Base-by-base conservation (phyloP, 2,888 invertebrate species). In the Athalia rosae region DNA sequence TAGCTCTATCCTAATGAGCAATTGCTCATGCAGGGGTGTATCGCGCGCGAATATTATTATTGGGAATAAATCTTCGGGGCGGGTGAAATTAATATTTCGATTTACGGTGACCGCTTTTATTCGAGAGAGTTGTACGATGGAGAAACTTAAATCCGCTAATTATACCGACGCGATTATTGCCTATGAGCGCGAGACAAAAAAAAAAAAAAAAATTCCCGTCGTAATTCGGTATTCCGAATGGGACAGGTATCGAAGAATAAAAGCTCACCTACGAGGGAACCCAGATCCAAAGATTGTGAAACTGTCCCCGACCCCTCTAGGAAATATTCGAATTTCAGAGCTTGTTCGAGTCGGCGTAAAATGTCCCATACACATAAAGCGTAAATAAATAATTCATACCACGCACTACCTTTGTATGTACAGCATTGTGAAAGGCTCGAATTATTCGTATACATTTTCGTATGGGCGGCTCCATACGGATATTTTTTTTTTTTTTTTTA, bases 341-440 rank as follows among this genome's bases (percentile, higher is more conserved):
- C 43, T 41, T 69, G 79, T 80, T 76, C 78, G 71, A 77, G 74
- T 76, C 69, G 59, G 77, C 77, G 76, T 77, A 76, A 66, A 28
- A 28, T 28, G 28, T 28, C 28, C 28, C 28, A 2, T 28, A 28
- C 11, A 28, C 11, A 45, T 13, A 45, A 13, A 11, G 28, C 58
- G 63, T 69, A 79, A 81, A 86, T 86, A 85, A 86, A 87, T 87
- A 85, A 87, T 87, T 87, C 86, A 87, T 87, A 82, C 78, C 78
- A 74, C 28, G 50, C 62, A 28, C 53, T 71, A 58, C 56, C 71
- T 71, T 56, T 58, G 71, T 58, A 71, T 63, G 43, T 58, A n/a
- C 43, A 6, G 28, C 41, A 4, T 58, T 13, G 9, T 58, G 45
- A 28, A 28, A 28, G 28, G 28, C 28, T 28, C 28, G 28, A 28